phyloP scores from a whole-genome alignment of 2,113 vertebrate species.

The Hydrochoerus hydrochaeris region DNA sequence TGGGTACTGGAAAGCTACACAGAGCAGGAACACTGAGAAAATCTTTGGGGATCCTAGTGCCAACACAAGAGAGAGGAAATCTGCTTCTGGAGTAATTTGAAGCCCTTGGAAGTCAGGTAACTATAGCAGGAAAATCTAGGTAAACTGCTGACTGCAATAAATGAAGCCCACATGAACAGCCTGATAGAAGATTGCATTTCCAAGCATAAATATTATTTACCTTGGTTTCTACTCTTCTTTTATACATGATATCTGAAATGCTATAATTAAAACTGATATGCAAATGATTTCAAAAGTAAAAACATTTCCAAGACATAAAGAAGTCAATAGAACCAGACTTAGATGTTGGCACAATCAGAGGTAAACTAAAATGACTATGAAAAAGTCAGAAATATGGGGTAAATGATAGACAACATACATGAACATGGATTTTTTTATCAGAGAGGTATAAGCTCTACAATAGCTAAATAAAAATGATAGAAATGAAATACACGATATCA shows the following conservation, averaged over 20 bases:
- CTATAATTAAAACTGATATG: background rate
- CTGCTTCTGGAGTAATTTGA: background rate
- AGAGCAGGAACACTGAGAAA: background rate
- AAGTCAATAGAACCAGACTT: background rate
- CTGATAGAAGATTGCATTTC: background rate
- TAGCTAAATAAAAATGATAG: background rate
- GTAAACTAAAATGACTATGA: background rate
- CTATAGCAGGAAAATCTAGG: background rate
- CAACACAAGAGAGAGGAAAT: background rate
- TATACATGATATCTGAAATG: background rate
- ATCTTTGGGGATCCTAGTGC: background rate
- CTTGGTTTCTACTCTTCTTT: background rate
- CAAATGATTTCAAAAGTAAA: background rate
- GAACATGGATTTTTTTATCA: background rate
- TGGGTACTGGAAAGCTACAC: background rate
- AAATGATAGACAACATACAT: background rate
- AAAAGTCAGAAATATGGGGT: background rate
- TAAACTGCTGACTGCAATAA: background rate
- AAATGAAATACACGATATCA: background rate
- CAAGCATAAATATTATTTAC: background rate
- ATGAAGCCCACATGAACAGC: background rate
- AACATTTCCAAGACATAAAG: background rate
- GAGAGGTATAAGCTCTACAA: background rate
- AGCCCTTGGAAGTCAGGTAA: background rate
- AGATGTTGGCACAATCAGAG: background rate